Conservation (phyloP, 2,888 invertebrate genomes). For the Rhagonycha lutea region DNA sequence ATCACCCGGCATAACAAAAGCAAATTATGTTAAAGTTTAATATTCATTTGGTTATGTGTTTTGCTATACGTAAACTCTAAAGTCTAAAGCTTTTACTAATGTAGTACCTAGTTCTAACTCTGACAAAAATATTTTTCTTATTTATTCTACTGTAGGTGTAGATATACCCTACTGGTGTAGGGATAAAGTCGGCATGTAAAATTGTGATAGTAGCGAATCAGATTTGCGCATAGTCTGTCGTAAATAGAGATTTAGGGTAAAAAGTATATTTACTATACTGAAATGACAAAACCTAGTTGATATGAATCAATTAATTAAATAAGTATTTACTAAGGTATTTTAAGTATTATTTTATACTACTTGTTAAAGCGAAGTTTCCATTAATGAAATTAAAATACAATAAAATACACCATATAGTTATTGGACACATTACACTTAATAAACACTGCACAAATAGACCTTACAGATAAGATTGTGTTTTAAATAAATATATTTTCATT, state of each 20-base stretch:
- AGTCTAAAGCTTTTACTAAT: not conserved
- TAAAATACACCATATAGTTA: too few relatives aligned
- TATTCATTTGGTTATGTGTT: not conserved
- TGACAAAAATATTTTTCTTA: not conserved
- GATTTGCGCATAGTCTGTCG: not conserved
- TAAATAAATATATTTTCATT: too few relatives aligned
- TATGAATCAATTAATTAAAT: not conserved
- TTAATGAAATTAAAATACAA: not conserved
- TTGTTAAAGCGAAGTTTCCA: not conserved
- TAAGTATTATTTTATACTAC: not conserved
- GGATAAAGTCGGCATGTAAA: not conserved
- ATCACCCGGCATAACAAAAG: not conserved
- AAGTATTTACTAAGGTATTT: not conserved
- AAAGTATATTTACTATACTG: not conserved
- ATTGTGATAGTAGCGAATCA: not conserved
- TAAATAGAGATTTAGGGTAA: not conserved
- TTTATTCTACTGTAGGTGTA: not conserved
- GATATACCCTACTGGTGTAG: too few relatives aligned
- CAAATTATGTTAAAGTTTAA: not conserved
- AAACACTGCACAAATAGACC: too few relatives aligned
- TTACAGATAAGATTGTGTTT: too few relatives aligned
- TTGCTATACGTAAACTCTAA: not conserved
- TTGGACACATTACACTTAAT: too few relatives aligned
- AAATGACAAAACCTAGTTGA: not conserved
- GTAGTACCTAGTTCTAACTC: not conserved